phyloP scores from a whole-genome alignment of 2,113 vertebrate genomes.

The Podilymbus podiceps region DNA sequence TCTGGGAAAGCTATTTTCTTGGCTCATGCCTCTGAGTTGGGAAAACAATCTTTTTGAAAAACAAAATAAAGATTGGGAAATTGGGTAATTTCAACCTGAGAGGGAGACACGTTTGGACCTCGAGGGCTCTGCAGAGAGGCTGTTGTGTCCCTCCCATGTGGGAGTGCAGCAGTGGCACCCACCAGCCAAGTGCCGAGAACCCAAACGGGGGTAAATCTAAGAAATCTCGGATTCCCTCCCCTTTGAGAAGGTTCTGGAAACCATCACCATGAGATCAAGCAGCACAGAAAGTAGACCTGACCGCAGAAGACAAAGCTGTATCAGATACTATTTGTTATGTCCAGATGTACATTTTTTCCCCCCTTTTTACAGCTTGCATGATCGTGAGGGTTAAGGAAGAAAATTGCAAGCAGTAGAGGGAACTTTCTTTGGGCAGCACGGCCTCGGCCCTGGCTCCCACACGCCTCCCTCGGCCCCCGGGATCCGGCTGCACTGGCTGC shows the following conservation, averaged over 20 bases:
- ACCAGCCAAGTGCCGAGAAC: too few relatives aligned
- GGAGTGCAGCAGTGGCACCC: background rate
- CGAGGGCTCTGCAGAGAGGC: background rate
- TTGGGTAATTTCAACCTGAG: background rate
- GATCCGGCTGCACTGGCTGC: too few relatives aligned
- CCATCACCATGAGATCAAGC: background rate
- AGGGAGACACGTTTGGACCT: background rate
- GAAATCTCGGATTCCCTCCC: background rate
- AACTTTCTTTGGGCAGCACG: fast-evolving
- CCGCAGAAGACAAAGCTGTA: background rate
- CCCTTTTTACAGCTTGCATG: background rate
- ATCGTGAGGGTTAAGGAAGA: background rate
- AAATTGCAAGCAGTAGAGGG: background rate
- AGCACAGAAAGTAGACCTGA: background rate
- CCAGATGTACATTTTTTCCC: too few relatives aligned
- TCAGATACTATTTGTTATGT: background rate
- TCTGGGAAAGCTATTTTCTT: background rate
- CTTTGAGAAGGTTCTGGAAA: background rate
- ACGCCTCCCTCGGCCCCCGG: background rate
- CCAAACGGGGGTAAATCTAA: too few relatives aligned
- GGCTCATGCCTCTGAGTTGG: background rate
- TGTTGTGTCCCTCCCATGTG: fast-evolving
- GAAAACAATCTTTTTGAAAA: background rate
- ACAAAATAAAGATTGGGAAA: background rate
- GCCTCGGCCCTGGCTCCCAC: background rate